Conservation (phyloP, 2,113 vertebrate genomes). For the Syngnathus typhle region DNA sequence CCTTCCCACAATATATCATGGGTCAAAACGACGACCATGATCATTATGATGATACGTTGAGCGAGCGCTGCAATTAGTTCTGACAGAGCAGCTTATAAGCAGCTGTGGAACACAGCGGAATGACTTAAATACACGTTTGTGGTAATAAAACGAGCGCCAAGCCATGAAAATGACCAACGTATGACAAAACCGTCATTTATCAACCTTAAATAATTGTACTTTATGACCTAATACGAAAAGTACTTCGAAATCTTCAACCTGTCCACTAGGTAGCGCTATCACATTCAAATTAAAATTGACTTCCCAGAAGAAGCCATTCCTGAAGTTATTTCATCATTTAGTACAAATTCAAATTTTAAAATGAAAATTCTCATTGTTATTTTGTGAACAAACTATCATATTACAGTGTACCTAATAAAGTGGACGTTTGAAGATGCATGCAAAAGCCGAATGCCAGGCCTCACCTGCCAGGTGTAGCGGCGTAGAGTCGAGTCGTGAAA, state of each 20-base stretch:
- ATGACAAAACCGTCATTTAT: too few species aligned
- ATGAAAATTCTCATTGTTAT: not conserved
- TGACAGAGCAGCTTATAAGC: conserved; percentile 64
- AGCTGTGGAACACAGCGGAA: not conserved
- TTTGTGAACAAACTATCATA: not conserved
- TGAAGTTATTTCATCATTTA: too few species aligned
- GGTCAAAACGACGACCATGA: conserved; percentile 6
- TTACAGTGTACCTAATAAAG: conserved; percentile 18
- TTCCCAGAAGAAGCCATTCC: too few species aligned
- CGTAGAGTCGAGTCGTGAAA: conserved; percentile 43
- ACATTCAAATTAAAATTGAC: too few species aligned
- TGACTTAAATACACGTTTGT: not conserved
- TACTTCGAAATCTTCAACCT: too few species aligned
- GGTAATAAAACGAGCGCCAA: not conserved
- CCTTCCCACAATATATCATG: conserved; percentile 69
- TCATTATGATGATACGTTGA: conserved; percentile 42
- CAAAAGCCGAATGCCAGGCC: not conserved
- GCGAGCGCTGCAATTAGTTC: conserved; percentile 52
- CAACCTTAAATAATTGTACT: too few species aligned
- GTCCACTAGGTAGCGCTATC: too few species aligned
- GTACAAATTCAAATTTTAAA: not conserved
- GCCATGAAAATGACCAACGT: not conserved
- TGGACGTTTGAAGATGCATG: not conserved
- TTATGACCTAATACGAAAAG: too few species aligned
- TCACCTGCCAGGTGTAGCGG: conserved; percentile 47